Percentiles rank a stretch among this genome's conserved stretches.
Conservation (phyloP, 2,113 vertebrate species). For the Cichladusa arquata region DNA sequence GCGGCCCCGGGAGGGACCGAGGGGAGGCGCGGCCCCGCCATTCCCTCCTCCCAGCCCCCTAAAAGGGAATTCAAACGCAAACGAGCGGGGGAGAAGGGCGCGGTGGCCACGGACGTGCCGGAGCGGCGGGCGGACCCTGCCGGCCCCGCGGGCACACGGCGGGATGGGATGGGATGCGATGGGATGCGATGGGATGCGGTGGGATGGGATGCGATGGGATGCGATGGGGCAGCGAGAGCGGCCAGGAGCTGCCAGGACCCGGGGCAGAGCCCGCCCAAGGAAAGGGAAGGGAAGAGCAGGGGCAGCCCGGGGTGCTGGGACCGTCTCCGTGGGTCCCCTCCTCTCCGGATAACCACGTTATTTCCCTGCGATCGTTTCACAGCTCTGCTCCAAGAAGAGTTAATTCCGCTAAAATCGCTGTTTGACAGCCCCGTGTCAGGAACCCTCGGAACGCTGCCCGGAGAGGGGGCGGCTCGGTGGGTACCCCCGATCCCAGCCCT, state of each 20-base stretch:
- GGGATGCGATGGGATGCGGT: neutral
- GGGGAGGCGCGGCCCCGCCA: neutral
- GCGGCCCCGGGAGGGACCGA: neutral
- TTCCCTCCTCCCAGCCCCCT: neutral
- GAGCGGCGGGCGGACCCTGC: neutral
- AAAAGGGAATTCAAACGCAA: too few species aligned
- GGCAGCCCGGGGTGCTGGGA: neutral
- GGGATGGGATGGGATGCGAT: neutral
- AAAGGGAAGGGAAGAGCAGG: neutral
- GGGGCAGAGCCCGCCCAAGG: neutral
- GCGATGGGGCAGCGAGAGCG: neutral
- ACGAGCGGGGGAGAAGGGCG: neutral
- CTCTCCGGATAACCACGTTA: neutral
- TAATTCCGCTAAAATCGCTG: neutral
- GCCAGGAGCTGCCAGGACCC: neutral
- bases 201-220: too few species aligned
- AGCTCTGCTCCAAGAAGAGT: neutral
- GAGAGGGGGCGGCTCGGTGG: neutral
- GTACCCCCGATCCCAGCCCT: neutral
- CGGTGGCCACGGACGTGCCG: neutral
- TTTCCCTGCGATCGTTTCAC: neutral
- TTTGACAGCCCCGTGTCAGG: neutral
- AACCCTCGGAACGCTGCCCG: neutral
- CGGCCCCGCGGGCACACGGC: neutral
- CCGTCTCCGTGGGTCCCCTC: neutral